Evolutionary conservation across 2,113 vertebrate genomes (phyloP).

Genomic region (Geothlypis trichas): DNA sequence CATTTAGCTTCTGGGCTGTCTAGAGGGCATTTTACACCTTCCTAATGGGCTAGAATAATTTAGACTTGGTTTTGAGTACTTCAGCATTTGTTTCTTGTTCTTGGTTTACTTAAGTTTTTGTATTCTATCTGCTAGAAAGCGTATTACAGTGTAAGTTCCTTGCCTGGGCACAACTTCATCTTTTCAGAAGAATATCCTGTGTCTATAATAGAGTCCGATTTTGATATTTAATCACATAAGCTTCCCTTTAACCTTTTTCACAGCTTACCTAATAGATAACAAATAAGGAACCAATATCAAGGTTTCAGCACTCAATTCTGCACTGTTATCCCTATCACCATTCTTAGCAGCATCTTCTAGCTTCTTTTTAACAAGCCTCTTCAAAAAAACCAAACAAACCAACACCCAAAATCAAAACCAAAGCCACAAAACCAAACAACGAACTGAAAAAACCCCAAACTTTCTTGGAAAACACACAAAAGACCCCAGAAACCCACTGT

Average conservation of each 20-base stretch:
- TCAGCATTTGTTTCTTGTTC: background rate
- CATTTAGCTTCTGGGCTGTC: background rate
- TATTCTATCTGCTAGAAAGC: accelerated
- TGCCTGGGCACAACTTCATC: background rate
- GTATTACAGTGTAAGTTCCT: background rate
- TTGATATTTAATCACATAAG: background rate
- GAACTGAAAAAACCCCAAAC: background rate
- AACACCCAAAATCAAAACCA: background rate
- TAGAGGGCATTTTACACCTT: background rate
- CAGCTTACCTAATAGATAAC: background rate
- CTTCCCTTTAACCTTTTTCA: background rate
- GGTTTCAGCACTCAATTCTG: background rate
- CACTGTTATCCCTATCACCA: background rate
- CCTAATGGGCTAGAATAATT: background rate
- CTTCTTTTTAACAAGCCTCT: background rate
- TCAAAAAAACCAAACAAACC: accelerated
- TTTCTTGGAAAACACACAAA: background rate
- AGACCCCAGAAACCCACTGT: background rate
- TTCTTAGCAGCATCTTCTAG: background rate
- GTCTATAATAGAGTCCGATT: background rate
- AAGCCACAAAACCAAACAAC: background rate
- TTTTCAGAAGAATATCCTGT: background rate
- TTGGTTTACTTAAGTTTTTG: background rate
- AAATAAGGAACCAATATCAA: background rate
- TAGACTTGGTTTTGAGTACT: background rate